Evolutionary conservation across 2,888 invertebrate species (phyloP).

Genomic region (Heliconius erato): DNA sequence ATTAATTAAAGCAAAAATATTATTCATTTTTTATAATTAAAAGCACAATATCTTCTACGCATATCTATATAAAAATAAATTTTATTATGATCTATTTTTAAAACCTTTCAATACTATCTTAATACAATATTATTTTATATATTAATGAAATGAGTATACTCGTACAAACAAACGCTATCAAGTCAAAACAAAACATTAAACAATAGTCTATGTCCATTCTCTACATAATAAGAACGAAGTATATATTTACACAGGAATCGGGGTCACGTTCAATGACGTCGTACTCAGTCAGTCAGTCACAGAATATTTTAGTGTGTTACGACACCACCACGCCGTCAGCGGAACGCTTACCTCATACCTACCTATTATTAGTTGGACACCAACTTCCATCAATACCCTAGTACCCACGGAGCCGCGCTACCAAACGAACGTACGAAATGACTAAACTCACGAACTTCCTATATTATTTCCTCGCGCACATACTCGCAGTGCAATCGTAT

Average conservation of each 20-base stretch:
- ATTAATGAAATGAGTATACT: background rate
- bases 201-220: background rate
- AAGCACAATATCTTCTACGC: too few species aligned
- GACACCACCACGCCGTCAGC: constrained; percentile 74
- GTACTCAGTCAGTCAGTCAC: constrained; percentile 61
- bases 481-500: constrained; percentile 71
- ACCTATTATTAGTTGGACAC: constrained; percentile 82
- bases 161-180: constrained; percentile 33
- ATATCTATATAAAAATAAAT: background rate
- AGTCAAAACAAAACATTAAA: constrained; percentile 23
- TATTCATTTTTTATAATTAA: background rate
- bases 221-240: constrained; percentile 48
- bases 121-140: background rate
- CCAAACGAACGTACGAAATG: constrained; percentile 75
- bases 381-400: constrained; percentile 75
- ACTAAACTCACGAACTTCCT: constrained; percentile 63
- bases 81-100: background rate
- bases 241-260: constrained; percentile 64
- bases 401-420: constrained; percentile 72
- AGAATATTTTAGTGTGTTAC: constrained; percentile 80
- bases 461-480: constrained; percentile 66
- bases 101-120: background rate
- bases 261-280: constrained; percentile 76
- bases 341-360: constrained; percentile 81
- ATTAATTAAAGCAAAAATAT: background rate